Conservation (phyloP, 2,888 invertebrate species). For the Cyclophora punctaria region DNA sequence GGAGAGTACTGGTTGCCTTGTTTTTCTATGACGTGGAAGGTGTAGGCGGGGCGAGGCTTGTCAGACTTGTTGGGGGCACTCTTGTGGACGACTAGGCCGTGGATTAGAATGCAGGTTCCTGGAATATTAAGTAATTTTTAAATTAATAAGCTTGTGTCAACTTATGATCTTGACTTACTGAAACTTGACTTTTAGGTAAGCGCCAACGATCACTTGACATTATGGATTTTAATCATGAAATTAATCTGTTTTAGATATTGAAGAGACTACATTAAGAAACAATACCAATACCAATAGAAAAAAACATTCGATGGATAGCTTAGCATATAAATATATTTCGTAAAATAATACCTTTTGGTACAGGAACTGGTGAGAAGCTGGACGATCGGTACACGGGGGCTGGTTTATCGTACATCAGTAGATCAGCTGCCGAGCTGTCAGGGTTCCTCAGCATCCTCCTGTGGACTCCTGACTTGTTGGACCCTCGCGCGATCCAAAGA, state of each 20-base stretch:
- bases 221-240: too few species aligned
- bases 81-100: constrained; percentile 95
- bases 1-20: constrained; percentile 82
- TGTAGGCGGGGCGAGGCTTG: constrained; percentile 93
- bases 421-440: constrained; percentile 74
- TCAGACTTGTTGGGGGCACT: constrained; percentile 90
- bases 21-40: constrained; percentile 94
- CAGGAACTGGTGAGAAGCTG: constrained; percentile 85
- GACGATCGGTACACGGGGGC: constrained; percentile 81
- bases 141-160: neutral
- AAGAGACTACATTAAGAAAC: too few species aligned
- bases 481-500: constrained; percentile 92
- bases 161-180: too few species aligned
- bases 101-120: constrained; percentile 92
- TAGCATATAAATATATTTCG: too few species aligned
- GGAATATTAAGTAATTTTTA: constrained; percentile 16
- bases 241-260: too few species aligned
- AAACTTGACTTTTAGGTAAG: too few species aligned
- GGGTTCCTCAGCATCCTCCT: constrained; percentile 82
- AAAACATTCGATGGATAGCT: too few species aligned
- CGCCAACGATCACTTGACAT: too few species aligned
- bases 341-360: constrained; percentile 81
- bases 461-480: constrained; percentile 89
- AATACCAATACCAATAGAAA: too few species aligned
- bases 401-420: constrained; percentile 81